phyloP scores from a whole-genome alignment of 2,888 invertebrate genomes.

The Dorcus parallelipipedus region DNA sequence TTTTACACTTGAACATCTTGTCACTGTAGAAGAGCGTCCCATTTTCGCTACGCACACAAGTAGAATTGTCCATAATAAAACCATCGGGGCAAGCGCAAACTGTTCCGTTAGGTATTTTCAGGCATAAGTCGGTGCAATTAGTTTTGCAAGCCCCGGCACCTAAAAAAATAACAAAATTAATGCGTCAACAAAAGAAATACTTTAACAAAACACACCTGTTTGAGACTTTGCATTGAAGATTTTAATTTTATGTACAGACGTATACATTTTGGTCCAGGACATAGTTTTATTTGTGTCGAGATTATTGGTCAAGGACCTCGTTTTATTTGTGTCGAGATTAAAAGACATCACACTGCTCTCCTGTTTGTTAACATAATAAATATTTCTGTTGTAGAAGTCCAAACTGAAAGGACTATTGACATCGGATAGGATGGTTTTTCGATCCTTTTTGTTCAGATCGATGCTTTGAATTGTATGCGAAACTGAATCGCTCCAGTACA shows the following conservation, averaged over 20 bases:
- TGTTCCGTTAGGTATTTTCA: constrained; percentile 57
- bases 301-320: constrained; percentile 52
- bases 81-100: constrained; percentile 63
- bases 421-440: constrained; percentile 38
- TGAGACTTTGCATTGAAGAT: constrained; percentile 61
- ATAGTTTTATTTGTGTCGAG: constrained; percentile 46
- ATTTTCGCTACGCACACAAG: neutral
- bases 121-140: constrained; percentile 68
- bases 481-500: constrained; percentile 74
- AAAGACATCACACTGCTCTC: constrained; percentile 58
- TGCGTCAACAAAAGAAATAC: neutral
- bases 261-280: constrained; percentile 51
- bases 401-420: constrained; percentile 59
- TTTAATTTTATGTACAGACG: constrained; percentile 65
- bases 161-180: constrained; percentile 18
- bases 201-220: constrained; percentile 45
- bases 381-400: constrained; percentile 58
- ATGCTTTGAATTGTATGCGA: constrained; percentile 66
- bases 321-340: constrained; percentile 45
- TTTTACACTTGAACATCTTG: constrained; percentile 34
- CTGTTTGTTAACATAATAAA: constrained; percentile 71
- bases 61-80: constrained; percentile 42
- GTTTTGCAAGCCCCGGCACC: constrained; percentile 47
- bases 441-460: constrained; percentile 54
- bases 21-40: neutral